Conservation (phyloP, 2,888 invertebrate genomes). For the Hyalella azteca region DNA sequence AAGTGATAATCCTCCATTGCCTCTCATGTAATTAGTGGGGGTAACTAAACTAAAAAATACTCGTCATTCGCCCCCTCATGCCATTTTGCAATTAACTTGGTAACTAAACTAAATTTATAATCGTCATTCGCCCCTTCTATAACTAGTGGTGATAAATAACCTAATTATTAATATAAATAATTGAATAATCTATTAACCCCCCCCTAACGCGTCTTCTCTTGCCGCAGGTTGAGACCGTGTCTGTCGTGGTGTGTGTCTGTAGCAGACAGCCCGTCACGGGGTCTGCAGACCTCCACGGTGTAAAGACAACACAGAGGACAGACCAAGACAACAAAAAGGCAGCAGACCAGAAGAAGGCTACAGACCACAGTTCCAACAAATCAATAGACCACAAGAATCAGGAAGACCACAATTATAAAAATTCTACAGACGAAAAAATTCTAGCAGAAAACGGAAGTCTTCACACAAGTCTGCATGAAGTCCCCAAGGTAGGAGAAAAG, state of each 20-base stretch:
- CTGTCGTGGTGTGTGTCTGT: constrained; percentile 53
- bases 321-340: neutral
- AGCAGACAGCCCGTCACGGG: constrained; percentile 17
- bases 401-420: too few species aligned
- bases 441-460: neutral
- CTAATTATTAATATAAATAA: too few species aligned
- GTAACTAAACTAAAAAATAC: too few species aligned
- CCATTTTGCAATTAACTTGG: too few species aligned
- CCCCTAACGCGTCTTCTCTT: too few species aligned
- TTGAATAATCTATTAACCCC: too few species aligned
- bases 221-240: constrained; percentile 53
- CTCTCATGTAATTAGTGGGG: too few species aligned
- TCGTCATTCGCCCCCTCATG: too few species aligned
- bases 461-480: neutral
- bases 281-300: constrained; percentile 16
- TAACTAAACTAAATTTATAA: too few species aligned
- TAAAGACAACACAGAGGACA: constrained; percentile 44
- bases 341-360: neutral
- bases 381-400: neutral
- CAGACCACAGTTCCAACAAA: neutral
- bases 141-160: too few species aligned
- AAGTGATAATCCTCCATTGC: too few species aligned
- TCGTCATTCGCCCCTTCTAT: too few species aligned
- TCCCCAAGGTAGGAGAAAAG: neutral
- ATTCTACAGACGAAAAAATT: neutral